phyloP scores from a whole-genome alignment of 1,140 invertebrate species.

The Acyrthosiphon pisum region DNA sequence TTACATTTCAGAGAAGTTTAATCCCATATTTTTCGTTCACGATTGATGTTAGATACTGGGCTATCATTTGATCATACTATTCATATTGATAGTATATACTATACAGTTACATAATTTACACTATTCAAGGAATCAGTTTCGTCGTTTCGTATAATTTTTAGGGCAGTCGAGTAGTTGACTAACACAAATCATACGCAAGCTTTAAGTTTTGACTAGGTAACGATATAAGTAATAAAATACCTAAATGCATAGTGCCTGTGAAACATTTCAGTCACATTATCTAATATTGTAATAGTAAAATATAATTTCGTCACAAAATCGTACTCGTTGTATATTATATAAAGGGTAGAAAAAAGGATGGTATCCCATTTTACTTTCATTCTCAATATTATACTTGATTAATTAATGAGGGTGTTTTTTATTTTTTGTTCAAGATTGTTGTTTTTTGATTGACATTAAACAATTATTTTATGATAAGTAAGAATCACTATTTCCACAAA shows the following conservation, averaged over 20 bases:
- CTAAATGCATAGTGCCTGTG: not conserved
- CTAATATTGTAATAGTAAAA: not conserved
- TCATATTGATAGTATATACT: not conserved
- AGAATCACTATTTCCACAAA: not conserved
- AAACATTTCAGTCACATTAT: not conserved
- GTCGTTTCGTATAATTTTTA: not conserved
- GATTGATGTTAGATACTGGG: not conserved
- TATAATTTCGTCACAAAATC: not conserved
- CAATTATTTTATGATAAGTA: not conserved
- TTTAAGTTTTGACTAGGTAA: not conserved
- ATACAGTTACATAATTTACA: not conserved
- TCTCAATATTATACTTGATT: not conserved
- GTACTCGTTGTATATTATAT: not conserved
- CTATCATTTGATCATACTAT: conserved; percentile 12
- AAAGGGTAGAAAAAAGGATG: not conserved
- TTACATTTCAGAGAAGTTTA: not conserved
- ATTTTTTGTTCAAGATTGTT: not conserved
- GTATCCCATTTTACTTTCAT: not conserved
- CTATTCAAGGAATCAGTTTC: not conserved
- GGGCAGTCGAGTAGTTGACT: too few species aligned
- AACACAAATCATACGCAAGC: not conserved
- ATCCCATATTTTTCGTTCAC: not conserved
- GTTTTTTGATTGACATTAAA: not conserved
- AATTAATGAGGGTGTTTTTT: not conserved
- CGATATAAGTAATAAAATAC: not conserved